Base-by-base conservation (phyloP, 1,140 invertebrate species). In the Papilio aristodemus region DNA sequence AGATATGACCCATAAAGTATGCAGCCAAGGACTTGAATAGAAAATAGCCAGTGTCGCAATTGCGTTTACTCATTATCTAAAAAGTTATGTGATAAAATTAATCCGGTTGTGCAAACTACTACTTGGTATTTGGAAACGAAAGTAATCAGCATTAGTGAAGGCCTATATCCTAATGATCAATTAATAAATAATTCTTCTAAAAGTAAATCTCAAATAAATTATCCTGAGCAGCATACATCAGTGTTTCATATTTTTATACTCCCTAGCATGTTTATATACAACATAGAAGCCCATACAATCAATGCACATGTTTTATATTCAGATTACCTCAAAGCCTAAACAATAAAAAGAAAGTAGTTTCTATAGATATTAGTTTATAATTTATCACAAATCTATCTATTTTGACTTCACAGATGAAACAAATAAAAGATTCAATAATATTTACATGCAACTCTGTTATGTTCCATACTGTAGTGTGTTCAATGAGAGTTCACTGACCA, bases 341-440 rank as follows among this genome's bases (percentile, higher is more conserved):
- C 25, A 71, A 27, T 43, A 36, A 19, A 36, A 39, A 71, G 13
- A 62, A 17, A 57, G n/a, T 17, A 13, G 25, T 46, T 50, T 50
- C 10, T 36, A 7, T 54, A 54, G 19, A 11, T 10, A 54, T 54
- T 11, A 69, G 9, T 37, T 59, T 22, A 68, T 27, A 59, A 46
- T 68, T n/a, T 67, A 22, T 27, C 67, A 37, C 62, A 13, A 63
- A 70, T 41, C 9, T 57, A 32, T 62, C n/a, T n/a, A 14, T 17
- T 54, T 54, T 63, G 63, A 57, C 7, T 22, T 10, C 19, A 9
- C 19, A 19, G 1, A 0, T 10, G 19, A 46, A 0, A 17, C 7
- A 14, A 43, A n/a, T 43, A 43, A 14, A 17, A 41, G 13, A 41
- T 14, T 43, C n/a, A n/a, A n/a, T n/a, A n/a, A n/a, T n/a, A n/a